phyloP scores from a whole-genome alignment of 2,888 invertebrate genomes.

The Elmis aenea region DNA sequence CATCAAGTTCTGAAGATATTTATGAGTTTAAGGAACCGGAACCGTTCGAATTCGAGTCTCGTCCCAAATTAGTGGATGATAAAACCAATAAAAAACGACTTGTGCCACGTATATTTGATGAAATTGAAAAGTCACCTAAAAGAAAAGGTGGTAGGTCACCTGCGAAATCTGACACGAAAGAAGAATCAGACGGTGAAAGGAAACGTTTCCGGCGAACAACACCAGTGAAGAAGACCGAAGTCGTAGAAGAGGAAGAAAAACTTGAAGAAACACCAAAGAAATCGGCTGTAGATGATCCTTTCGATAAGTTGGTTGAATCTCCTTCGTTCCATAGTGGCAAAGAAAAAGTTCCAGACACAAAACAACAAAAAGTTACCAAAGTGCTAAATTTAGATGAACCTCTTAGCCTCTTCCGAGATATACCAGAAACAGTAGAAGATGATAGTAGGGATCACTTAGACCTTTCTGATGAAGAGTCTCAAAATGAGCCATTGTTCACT shows the following conservation, averaged over 20 bases:
- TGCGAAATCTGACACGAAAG: slow-evolving; percentile 24
- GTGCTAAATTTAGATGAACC: slow-evolving; percentile 41
- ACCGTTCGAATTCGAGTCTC: slow-evolving; percentile 77
- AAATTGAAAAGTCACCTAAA: slow-evolving; percentile 39
- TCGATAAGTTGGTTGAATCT: slow-evolving; percentile 50
- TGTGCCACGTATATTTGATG: slow-evolving; percentile 41
- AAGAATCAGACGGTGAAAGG: slow-evolving; percentile 24
- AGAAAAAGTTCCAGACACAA: slow-evolving; percentile 17
- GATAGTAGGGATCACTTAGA: slow-evolving; percentile 56
- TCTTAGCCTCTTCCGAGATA: slow-evolving; percentile 44
- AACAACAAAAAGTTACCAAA: slow-evolving; percentile 28
- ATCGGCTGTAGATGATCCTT: slow-evolving; percentile 43
- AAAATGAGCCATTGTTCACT: slow-evolving; percentile 54
- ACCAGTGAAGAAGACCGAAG: slow-evolving; percentile 22
- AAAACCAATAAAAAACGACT: slow-evolving; percentile 38
- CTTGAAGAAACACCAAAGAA: slow-evolving; percentile 33
- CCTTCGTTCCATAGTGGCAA: slow-evolving; percentile 50
- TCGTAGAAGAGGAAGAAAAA: slow-evolving; percentile 30
- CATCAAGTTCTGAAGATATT: slow-evolving; percentile 55
- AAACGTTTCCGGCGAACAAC: slow-evolving; percentile 26
- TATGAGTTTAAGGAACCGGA: slow-evolving; percentile 89
- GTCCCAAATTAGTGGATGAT: slow-evolving; percentile 43
- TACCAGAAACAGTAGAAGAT: slow-evolving; percentile 45
- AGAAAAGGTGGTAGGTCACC: slow-evolving; percentile 32
- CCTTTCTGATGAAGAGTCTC: slow-evolving; percentile 59